phyloP scores from a whole-genome alignment of 2,888 invertebrate genomes.

The Epistrophe eligans region DNA sequence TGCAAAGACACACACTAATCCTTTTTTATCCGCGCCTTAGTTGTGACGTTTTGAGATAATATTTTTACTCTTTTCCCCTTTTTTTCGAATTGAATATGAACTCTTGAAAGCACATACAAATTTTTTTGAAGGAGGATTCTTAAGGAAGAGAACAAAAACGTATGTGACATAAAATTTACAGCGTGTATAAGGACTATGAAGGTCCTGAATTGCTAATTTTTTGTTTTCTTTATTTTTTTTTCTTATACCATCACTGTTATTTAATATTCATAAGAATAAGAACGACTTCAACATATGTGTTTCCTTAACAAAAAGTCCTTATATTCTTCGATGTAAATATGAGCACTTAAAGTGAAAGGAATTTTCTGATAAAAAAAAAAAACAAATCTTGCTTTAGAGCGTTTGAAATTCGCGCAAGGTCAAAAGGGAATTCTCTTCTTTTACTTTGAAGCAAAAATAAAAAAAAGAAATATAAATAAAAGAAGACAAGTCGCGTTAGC shows the following conservation, averaged over 20 bases:
- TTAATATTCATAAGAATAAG: constrained; percentile 23
- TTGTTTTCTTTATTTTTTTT: neutral
- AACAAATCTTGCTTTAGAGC: neutral
- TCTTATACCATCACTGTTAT: neutral
- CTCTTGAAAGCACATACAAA: constrained; percentile 33
- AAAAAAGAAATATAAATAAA: constrained; percentile 21
- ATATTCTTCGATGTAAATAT: constrained; percentile 26
- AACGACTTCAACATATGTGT: constrained; percentile 25
- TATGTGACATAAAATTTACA: constrained; percentile 44
- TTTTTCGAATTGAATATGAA: constrained; percentile 20
- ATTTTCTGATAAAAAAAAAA: neutral
- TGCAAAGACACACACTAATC: constrained; percentile 34
- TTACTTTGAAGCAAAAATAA: constrained; percentile 7
- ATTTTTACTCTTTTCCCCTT: constrained; percentile 34
- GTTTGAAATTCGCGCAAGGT: constrained; percentile 61
- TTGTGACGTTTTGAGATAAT: constrained; percentile 7
- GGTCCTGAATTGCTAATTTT: constrained; percentile 25
- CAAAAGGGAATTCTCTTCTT: constrained; percentile 35
- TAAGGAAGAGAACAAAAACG: constrained; percentile 28
- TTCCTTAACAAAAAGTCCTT: constrained; percentile 1
- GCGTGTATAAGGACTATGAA: constrained; percentile 28
- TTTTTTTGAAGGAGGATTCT: neutral
- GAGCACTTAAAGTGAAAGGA: constrained; percentile 42
- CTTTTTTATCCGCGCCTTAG: constrained; percentile 33
- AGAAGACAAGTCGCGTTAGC: constrained; percentile 2